Evolutionary conservation across 2,797 vertebrate species (phyloP).

Genomic region (Hippocampus kuda): DNA sequence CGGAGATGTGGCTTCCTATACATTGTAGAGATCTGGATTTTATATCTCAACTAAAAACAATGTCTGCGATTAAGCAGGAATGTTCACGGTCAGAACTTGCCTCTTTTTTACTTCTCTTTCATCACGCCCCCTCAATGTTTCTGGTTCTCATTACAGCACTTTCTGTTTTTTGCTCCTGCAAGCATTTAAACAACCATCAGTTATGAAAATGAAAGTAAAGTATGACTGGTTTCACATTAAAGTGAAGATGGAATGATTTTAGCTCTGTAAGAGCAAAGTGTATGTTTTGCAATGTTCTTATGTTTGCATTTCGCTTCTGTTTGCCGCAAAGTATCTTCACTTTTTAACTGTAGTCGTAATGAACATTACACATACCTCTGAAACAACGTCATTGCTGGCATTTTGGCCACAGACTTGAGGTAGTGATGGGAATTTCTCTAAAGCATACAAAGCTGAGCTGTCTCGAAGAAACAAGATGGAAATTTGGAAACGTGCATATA

Average conservation of each 20-base stretch:
- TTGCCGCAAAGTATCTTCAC: conserved; percentile 17
- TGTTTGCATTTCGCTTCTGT: conserved; percentile 15
- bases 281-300: background rate
- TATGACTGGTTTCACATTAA: background rate
- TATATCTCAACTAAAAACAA: conserved; percentile 19
- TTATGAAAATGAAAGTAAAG: conserved; percentile 21
- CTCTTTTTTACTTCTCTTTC: background rate
- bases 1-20: conserved; percentile 15
- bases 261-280: background rate
- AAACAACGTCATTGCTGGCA: conserved; percentile 21
- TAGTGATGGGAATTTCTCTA: conserved; percentile 9
- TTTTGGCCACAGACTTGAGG: conserved; percentile 18
- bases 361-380: conserved; percentile 36
- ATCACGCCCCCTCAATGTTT: conserved; percentile 11
- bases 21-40: conserved; percentile 46
- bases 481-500: background rate
- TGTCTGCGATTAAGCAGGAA: conserved; percentile 34
- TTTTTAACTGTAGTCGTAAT: conserved; percentile 22
- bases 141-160: conserved; percentile 44
- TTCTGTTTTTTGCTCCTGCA: conserved; percentile 26
- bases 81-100: conserved; percentile 8
- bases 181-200: conserved; percentile 20
- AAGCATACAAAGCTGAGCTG: conserved; percentile 13
- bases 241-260: background rate
- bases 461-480: conserved; percentile 2